Evolutionary conservation across 1,140 invertebrate species (phyloP), one percentile per base, ranked within the genome.

Genomic region (Chironomus striatipennis): DNA sequence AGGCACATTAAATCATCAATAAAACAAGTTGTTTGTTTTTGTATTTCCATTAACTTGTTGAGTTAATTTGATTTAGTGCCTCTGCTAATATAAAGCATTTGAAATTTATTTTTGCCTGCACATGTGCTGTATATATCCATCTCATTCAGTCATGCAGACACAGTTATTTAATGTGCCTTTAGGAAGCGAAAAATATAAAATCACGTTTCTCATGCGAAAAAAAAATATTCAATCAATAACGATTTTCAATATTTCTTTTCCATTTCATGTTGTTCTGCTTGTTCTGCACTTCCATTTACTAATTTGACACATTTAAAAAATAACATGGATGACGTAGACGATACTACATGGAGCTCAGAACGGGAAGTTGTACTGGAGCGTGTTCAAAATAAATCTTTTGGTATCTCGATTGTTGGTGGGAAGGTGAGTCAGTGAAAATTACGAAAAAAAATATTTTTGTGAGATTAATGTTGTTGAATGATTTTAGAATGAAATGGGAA

Each of bases 381-480:
- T 67, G 89, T 93, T 78, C 88, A 90, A 0, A 88, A 88, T 18
- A 88, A 88, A 8, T 83, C 82, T 87, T 83, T 97, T 7, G 96
- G 96, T 0, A 96, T 98, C 81, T 96, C 93, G 83, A 98, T 98
- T 78, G 95, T 98, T 73, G 95, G 96, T 74, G 94, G 94, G 77
- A 94, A 95, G 86, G 93, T 96, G 65, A 18, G 65, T 70, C n/a
- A 57, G 47, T 57, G 47, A n/a, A 57, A 57, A 57, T 12, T 10
- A 2, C 7, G 1, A 8, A 4, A 57, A 2, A 12, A 8, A 4
- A 57, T 57, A 12, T 57, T n/a, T 57, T 10, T n/a, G 47, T 1
- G 2, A n/a, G 47, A n/a, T 57, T 57, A 57, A 12, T 57, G 9
- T 12, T n/a, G 9, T 57, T 57, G 47, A 57, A 12, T 12, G n/a